These are phyloP conservation scores for Champsocephalus esox DNA, from an alignment of 2,797 vertebrate species.

Conservation along the genomic window DNA sequence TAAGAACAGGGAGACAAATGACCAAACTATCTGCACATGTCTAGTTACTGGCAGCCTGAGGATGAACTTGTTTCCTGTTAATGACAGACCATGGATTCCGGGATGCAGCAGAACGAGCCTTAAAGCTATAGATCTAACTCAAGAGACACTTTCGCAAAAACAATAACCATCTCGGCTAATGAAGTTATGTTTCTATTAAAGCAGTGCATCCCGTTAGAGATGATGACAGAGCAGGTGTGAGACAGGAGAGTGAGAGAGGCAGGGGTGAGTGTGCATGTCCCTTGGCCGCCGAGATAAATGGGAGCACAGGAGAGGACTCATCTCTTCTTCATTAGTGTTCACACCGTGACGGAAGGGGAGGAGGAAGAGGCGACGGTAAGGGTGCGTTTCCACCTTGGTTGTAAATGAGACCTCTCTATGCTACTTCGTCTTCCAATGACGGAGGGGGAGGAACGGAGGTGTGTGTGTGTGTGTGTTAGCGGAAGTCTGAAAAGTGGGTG, in stretches of 20 bases:
- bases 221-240: slow-evolving; percentile 46
- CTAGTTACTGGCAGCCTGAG: not conserved
- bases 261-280: slow-evolving; percentile 63
- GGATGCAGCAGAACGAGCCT: slow-evolving; percentile 23
- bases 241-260: slow-evolving; percentile 45
- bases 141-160: slow-evolving; percentile 31
- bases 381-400: slow-evolving; percentile 71
- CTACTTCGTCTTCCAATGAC: slow-evolving; percentile 63
- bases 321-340: slow-evolving; percentile 86
- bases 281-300: slow-evolving; percentile 80
- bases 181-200: slow-evolving; percentile 48
- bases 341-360: slow-evolving; percentile 76
- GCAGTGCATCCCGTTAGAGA: slow-evolving; percentile 30
- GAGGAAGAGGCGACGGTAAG: slow-evolving; percentile 52
- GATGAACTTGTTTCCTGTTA: slow-evolving; percentile 10
- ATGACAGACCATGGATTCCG: slow-evolving; percentile 18
- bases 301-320: slow-evolving; percentile 80
- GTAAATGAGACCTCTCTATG: slow-evolving; percentile 79
- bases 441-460: not conserved
- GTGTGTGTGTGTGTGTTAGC: not conserved
- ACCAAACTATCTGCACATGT: slow-evolving; percentile 14
- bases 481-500: slow-evolving; percentile 29
- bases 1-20: slow-evolving; percentile 1
- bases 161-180: slow-evolving; percentile 38
- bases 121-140: slow-evolving; percentile 16